Conservation (phyloP, 2,113 vertebrate genomes). For the Ptilonorhynchus violaceus region DNA sequence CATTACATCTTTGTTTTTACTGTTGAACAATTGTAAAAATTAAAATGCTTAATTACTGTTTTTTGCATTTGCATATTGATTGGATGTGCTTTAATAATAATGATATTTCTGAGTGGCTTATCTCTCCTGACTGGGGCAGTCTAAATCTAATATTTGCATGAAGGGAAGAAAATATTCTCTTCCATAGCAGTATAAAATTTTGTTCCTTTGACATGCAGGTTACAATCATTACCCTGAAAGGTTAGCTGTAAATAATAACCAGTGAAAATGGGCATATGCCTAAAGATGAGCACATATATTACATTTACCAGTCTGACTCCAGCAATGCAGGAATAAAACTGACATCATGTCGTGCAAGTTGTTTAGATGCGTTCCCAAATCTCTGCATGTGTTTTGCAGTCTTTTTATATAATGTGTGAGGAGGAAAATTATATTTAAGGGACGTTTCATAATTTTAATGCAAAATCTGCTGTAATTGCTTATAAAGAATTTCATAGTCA, state of each 20-base stretch:
- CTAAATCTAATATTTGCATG: background rate
- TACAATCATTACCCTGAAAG: background rate
- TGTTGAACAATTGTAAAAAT: background rate
- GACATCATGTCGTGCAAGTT: background rate
- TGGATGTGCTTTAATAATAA: background rate
- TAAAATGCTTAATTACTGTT: background rate
- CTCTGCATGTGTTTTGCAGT: background rate
- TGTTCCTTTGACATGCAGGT: background rate
- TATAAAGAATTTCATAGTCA: background rate
- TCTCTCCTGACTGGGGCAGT: background rate
- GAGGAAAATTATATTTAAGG: background rate
- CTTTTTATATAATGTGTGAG: background rate
- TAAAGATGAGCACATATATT: background rate
- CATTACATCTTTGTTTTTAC: background rate
- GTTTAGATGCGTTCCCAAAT: background rate
- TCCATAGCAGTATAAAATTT: background rate
- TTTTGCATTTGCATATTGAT: background rate
- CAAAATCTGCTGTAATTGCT: background rate
- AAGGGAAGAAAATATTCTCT: background rate
- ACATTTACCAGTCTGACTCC: background rate
- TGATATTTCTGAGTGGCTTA: background rate
- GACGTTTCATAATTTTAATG: background rate
- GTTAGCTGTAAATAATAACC: background rate
- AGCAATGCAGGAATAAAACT: background rate
- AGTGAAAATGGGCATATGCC: background rate